Evolutionary conservation across 2,888 invertebrate species (phyloP), one percentile per base, ranked within the genome.

Genomic region (Marronus borbonicus): DNA sequence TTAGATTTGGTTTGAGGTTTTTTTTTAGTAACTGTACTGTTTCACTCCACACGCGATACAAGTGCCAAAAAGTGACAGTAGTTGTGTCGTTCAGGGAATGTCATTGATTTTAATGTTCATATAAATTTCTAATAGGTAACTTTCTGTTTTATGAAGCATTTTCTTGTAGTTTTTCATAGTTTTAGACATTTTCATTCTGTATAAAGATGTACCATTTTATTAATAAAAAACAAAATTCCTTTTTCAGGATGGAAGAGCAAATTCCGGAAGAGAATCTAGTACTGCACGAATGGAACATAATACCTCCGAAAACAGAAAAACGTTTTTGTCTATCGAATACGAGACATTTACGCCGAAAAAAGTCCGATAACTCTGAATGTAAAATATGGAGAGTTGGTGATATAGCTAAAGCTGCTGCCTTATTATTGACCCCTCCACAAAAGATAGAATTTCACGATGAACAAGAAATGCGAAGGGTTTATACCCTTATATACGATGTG

Each of bases 391-490:
- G 87, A 3, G 87, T 88, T 17, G 84, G 86, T 72, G 89, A 89
- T 82, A 90, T 92, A 2, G 84, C 92, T 65, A 92, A 92, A 86
- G 92, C 92, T 20, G 92, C 90, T 20, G 86, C 89, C 49, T 87
- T 93, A 4, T 87, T 92, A 24, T 87, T 86, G 81, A 89, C 89
- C 36, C 92, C 92, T 0, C 91, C 92, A 0, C 80, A 88, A 77
- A 82, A 85, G 0, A 91, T 91, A 0, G 83, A 87, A 17, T 93
- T 93, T 82, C 86, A 86, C 1, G 93, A 94, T 84, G 94, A 94
- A 83, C 93, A 93, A 77, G 93, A 94, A 85, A 94, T 94, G 93
- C 89, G 94, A 78, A 89, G 93, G 81, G 94, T 94, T 31, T 94
- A 93, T 83, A 92, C 93, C 0, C 89, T 94, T 50, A 93, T 94